Evolutionary conservation across 2,888 invertebrate species (phyloP), one percentile per base, ranked within the genome.

Genomic region (Sisyra nigra): DNA sequence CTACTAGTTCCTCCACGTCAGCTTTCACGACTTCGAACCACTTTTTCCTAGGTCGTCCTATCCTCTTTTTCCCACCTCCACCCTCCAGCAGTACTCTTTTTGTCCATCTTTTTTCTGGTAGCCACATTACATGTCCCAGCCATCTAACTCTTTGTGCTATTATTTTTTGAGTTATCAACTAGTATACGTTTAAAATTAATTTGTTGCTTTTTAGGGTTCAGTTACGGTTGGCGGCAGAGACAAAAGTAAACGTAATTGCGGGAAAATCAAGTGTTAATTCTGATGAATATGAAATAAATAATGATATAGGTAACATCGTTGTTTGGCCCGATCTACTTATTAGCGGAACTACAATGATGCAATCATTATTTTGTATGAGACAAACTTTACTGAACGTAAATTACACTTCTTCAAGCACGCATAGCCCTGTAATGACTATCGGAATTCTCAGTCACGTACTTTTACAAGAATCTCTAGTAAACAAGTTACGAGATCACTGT

Each of bases 391-490:
- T 94, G 13, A 73, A 74, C 49, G 83, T 89, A 53, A 69, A 77
- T 37, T 91, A 84, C 62, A 72, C 69, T 17, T 80, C 80, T 1
- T 67, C 81, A 13, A 80, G 80, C 52, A 61, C 69, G 0, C 69
- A 72, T 36, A 80, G 79, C 51, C 69, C 70, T 54, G 68, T 72
- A 52, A 86, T 94, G 85, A 72, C 88, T 14, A 72, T 91, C 45
- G 97, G 97, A n/a, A 81, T 73, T 18, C 62, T 96, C 47, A 78
- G 91, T 8, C 94, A 96, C 57, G 76, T 79, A 54, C 57, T 93
- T 14, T 69, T 93, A 34, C 89, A 94, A 65, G 74, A 73, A 53
- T 85, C 85, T 7, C 62, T 87, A 0, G 68, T 65, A 18, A 60
- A 69, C 39, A 66, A 71, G 36, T 46, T 70, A 1, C 53, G 48